phyloP scores from a whole-genome alignment of 2,797 vertebrate species.

The Macropodus opercularis region DNA sequence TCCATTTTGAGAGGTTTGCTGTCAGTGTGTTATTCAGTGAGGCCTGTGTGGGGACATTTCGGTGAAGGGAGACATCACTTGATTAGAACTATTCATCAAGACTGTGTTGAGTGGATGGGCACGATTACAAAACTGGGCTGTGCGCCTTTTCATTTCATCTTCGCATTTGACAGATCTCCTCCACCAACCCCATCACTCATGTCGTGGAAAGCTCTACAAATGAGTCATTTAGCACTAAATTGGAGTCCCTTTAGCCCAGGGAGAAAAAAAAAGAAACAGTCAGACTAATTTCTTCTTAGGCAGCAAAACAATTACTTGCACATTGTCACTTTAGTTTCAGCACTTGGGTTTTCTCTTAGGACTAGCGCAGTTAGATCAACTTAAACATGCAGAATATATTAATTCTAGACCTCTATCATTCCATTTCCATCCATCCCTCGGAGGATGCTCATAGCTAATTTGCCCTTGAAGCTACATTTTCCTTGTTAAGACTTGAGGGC shows the following conservation, averaged over 20 bases:
- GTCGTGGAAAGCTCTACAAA: constrained; percentile 44
- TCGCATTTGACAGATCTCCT: constrained; percentile 60
- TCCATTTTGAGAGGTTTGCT: constrained; percentile 69
- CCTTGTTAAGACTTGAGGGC: constrained; percentile 73
- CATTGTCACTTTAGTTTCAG: constrained; percentile 49
- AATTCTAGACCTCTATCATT: constrained; percentile 67
- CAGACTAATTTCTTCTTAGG: constrained; percentile 43
- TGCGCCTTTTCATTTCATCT: constrained; percentile 74
- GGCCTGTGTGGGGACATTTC: constrained; percentile 65
- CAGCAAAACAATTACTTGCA: constrained; percentile 51
- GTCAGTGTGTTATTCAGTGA: constrained; percentile 67
- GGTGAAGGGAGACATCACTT: constrained; percentile 69
- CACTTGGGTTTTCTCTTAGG: constrained; percentile 46
- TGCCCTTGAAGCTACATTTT: constrained; percentile 76
- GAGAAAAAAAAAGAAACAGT: too few species aligned
- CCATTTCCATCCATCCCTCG: constrained; percentile 64
- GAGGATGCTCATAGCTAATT: constrained; percentile 77
- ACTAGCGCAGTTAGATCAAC: constrained; percentile 51
- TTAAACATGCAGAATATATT: constrained; percentile 71
- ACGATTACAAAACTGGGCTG: constrained; percentile 62
- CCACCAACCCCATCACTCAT: constrained; percentile 44
- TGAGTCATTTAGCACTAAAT: constrained; percentile 46
- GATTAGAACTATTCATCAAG: constrained; percentile 82
- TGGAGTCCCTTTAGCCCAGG: constrained; percentile 16
- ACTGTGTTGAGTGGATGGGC: constrained; percentile 54